phyloP scores from a whole-genome alignment of 2,797 vertebrate genomes.

The Anabas testudineus region DNA sequence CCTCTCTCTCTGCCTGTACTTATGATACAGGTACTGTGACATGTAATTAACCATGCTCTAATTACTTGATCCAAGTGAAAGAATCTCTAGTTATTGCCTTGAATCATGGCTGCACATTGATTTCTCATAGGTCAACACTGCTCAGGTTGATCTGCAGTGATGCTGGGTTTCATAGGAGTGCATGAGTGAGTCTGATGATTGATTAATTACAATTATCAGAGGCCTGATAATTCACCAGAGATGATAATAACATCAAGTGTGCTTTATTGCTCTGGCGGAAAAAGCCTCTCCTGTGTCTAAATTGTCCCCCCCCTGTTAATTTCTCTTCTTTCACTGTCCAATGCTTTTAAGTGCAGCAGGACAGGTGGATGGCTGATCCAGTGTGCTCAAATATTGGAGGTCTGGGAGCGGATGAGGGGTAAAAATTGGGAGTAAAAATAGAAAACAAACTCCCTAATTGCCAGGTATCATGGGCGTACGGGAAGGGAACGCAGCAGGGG shows the following conservation, averaged over 20 bases:
- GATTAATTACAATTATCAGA: slow-evolving; percentile 87
- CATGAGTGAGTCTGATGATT: slow-evolving; percentile 80
- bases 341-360: slow-evolving; percentile 81
- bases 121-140: slow-evolving; percentile 73
- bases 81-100: slow-evolving; percentile 27
- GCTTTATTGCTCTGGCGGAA: slow-evolving; percentile 83
- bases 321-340: slow-evolving; percentile 80
- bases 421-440: slow-evolving; percentile 65
- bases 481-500: slow-evolving; percentile 70
- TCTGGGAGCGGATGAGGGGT: slow-evolving; percentile 49
- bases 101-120: slow-evolving; percentile 54
- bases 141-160: slow-evolving; percentile 72
- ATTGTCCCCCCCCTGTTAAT: slow-evolving; percentile 74
- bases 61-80: slow-evolving; percentile 53
- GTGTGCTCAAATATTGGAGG: slow-evolving; percentile 65
- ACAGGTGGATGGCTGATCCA: slow-evolving; percentile 76
- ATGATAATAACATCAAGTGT: slow-evolving; percentile 83
- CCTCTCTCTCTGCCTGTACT: slow-evolving; percentile 5
- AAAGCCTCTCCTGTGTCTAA: slow-evolving; percentile 77
- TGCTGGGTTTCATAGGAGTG: slow-evolving; percentile 66
- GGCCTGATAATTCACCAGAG: slow-evolving; percentile 80
- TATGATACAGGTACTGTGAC: slow-evolving; percentile 42
- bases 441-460: slow-evolving; percentile 82
- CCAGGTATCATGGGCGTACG: slow-evolving; percentile 70
- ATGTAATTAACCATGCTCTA: slow-evolving; percentile 50